Evolutionary conservation across 1,140 invertebrate genomes (phyloP).

Genomic region (Cecropterus lyciades): DNA sequence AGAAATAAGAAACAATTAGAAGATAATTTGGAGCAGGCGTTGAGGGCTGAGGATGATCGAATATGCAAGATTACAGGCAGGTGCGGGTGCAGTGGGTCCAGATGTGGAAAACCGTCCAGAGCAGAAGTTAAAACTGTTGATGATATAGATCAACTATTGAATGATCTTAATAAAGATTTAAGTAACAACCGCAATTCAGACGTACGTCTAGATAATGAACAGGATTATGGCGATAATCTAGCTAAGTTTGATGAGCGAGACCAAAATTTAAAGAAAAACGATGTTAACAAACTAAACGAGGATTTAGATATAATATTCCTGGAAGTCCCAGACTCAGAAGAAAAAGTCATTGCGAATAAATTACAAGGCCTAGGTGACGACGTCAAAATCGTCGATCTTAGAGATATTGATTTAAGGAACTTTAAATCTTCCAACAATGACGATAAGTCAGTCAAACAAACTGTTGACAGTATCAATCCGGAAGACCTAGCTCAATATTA

Average conservation of each 20-base stretch:
- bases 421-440: neutral
- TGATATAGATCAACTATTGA: constrained; percentile 24
- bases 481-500: constrained; percentile 11
- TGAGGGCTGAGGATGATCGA: constrained; percentile 9
- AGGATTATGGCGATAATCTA: neutral
- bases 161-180: constrained; percentile 21
- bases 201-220: neutral
- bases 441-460: neutral
- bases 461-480: neutral
- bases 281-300: neutral
- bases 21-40: constrained; percentile 11
- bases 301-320: constrained; percentile 7
- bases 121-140: constrained; percentile 15
- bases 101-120: constrained; percentile 11
- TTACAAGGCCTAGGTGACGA: constrained; percentile 1
- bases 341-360: neutral
- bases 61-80: constrained; percentile 25
- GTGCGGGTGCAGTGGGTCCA: constrained; percentile 25
- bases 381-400: constrained; percentile 13
- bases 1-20: constrained; percentile 1
- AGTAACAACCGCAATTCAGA: neutral
- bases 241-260: neutral
- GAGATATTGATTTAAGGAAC: constrained; percentile 11
- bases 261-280: neutral
- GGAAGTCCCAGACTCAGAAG: constrained; percentile 5